Base-by-base conservation (phyloP, 2,113 vertebrate genomes). In the Heterotilapia buettikoferi region DNA sequence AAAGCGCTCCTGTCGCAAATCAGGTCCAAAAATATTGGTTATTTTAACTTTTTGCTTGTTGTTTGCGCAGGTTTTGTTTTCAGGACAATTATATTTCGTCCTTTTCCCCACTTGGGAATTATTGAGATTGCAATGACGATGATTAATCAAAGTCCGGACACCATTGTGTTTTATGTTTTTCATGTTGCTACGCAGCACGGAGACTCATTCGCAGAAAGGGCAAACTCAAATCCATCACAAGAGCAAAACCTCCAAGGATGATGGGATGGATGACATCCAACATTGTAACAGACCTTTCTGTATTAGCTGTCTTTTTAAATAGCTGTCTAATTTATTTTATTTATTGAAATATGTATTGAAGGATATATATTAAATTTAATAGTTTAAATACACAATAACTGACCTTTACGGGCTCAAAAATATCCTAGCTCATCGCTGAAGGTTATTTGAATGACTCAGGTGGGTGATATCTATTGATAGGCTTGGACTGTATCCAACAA, bases 1-100 rank as follows among this genome's bases (percentile, higher is more conserved):
- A 0, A 45, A 1, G 13, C 1, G 0, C 5, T 73, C 2, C 5
- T 45, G 2, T 73, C 0, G 3, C 6, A 45, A 26, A 73, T 45
- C 38, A 5, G 13, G 38, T 26, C 68, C 40, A 26, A 45, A 24
- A 9, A 6, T 45, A 11, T 3, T 52, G 24, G 16, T n/a, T 50
- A 12, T 31, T 78, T 2, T 1, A 11, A 76, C 6, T 50, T 78
- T 76, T 47, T 47, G 4, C 13, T 12, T 52, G 18, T 31, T n/a
- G 24, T 78, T 78, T 50, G 24, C 24, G 19, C 16, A 3, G 24
- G 2, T 50, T 76, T 78, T 31, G 9, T 78, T 52, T 31, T 50
- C 43, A 12, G 45, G 24, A 11, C 21, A 5, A 29, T 29, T 31
- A 50, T 78, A 3, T n/a, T 76, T 7, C 71, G 7, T 11, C 14